Evolutionary conservation across 1,140 invertebrate genomes (phyloP).

Genomic region (Oscheius sp.): DNA sequence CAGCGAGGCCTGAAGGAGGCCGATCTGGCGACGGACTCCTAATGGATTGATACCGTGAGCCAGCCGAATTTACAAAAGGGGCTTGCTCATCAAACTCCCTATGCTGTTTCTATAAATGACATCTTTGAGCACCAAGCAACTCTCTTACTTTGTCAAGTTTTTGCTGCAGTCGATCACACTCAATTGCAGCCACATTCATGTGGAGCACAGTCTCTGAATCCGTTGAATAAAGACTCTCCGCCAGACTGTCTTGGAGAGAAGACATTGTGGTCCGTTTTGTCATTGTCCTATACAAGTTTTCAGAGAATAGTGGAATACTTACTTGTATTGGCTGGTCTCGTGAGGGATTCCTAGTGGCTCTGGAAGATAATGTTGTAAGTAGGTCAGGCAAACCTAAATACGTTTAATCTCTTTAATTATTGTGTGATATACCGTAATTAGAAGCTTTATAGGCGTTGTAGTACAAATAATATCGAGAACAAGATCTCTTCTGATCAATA

Average conservation of each 20-base stretch:
- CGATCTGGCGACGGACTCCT: background rate
- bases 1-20: background rate
- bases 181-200: conserved; percentile 19
- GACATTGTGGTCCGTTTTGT: background rate
- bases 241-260: background rate
- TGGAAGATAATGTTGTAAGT: conserved; percentile 25
- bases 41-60: conserved; percentile 27
- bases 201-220: conserved; percentile 19
- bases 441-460: conserved; percentile 1
- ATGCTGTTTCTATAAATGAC: background rate
- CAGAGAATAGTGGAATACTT: background rate
- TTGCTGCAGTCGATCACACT: conserved; percentile 12
- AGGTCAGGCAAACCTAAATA: conserved; percentile 18
- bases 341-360: conserved; percentile 27
- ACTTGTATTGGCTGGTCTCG: conserved; percentile 24
- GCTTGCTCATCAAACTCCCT: conserved; percentile 10
- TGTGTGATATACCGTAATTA: too few species aligned
- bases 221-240: conserved; percentile 8
- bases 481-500: background rate
- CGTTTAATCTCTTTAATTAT: too few species aligned
- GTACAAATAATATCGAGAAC: conserved; percentile 13
- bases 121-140: background rate
- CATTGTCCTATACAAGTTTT: background rate
- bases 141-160: conserved; percentile 20
- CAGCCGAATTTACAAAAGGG: conserved; percentile 12